Evolutionary conservation across 2,113 vertebrate genomes (phyloP), one percentile per base, ranked within the genome.

Genomic region (Scomber colias): DNA sequence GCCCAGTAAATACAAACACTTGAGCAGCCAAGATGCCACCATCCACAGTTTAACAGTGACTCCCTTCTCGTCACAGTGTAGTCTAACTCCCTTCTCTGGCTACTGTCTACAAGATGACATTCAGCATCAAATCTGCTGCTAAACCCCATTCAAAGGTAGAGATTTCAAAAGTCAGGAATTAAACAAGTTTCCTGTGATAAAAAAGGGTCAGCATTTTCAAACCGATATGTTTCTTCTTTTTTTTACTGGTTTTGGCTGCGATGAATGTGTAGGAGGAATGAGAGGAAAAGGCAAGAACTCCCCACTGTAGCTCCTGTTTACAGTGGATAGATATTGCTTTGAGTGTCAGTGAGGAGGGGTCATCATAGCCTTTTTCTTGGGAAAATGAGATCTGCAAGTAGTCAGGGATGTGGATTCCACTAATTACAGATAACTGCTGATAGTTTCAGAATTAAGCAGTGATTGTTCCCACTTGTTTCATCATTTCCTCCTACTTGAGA

Each of bases 271-370:
- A 59, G 81, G 78, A 82, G 83, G 77, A 81, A 53, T 27, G 17
- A 13, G 46, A 73, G 72, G 49, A 69, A 27, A 31, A 65, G 55
- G 55, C 27, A 56, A 56, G 3, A 71, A 75, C 81, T 83, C 71
- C 80, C 75, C 61, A 1, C 68, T 67, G 83, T 54, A 53, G 9
- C 77, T 83, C 44, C 69, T 73, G 62, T 91, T 91, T 83, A 87
- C 74, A 81, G 71, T 67, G 40, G n/a, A 54, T 62, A 66, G 65
- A 78, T 44, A 3, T 74, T n/a, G 19, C 60, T 71, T 71, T 53
- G 61, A 75, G 40, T 61, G 24, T 76, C 46, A 79, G 27, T 54
- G 9, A 48, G 35, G 51, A 55, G 31, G 21, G 27, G 64, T 1
- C 1, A 40, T 63, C 27, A 14, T 51, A 4, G 40, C 11, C 0